Evolutionary conservation across 2,113 vertebrate species (phyloP), one percentile per base, ranked within the genome.

Genomic region (Paramormyrops kingsleyae): DNA sequence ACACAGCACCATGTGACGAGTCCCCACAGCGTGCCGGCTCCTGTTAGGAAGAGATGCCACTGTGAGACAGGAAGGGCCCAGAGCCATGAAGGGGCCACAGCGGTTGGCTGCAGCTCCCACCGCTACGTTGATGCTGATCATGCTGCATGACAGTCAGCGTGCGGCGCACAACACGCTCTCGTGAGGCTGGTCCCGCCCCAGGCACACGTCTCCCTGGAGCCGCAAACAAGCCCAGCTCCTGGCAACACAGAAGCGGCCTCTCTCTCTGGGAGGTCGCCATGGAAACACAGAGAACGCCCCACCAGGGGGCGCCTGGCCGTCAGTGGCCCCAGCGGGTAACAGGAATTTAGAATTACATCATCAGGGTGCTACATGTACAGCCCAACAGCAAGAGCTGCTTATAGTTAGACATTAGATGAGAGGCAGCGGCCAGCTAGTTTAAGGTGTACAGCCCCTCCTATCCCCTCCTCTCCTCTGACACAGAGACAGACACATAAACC

Each of bases 181-280:
- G 27, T 39, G 47, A 50, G 24, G 47, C 49, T 17, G 46, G 15
- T 52, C 13, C n/a, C 21, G 7, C 62, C 90, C 74, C 90, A 88
- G 2, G 91, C 87, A 89, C 91, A 74, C 84, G 42, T 70, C 89
- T 90, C 89, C 49, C 89, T 2, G 89, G 88, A 88, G 90, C 91
- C 85, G 89, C 88, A 85, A 88, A 90, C 52, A 87, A 17, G 87
- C 88, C 52, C 52, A 62, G 89, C 90, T 90, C 93, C 88, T 91
- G 91, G 90, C 92, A 89, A 89, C 92, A 91, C 56, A 94, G 92
- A 91, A 21, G 89, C 90, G 91, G 92, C 92, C 90, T 92, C 88
- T 91, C 91, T 88, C 24, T 27, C 31, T 27, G 46, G 90, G 12
- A 19, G 85, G 93, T 94, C 92, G 92, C 88, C 94, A 93, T 95